A percentile compares a stretch with the other conserved stretches of the same genome.
phyloP scores from a whole-genome alignment of 2,888 invertebrate species.

The Drosophila paranaensis region DNA sequence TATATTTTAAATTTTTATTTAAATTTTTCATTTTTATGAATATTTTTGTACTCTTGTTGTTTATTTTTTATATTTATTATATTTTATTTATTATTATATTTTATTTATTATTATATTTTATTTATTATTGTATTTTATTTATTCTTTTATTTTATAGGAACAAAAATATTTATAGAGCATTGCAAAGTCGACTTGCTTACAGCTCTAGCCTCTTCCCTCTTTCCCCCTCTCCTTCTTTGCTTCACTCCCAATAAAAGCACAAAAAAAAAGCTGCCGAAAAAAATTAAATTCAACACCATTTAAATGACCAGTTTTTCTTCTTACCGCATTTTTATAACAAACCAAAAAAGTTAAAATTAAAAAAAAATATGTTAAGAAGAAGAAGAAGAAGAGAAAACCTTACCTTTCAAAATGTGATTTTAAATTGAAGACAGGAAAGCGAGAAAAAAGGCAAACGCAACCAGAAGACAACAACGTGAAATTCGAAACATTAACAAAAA shows the following conservation, averaged over 20 bases:
- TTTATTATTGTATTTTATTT: background rate
- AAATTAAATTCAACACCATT: slow-evolving; percentile 48
- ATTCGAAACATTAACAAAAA: slow-evolving; percentile 54
- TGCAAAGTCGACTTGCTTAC: slow-evolving; percentile 17
- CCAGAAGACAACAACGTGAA: slow-evolving; percentile 50
- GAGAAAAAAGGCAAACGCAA: slow-evolving; percentile 48
- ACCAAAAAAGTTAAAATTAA: slow-evolving; percentile 11
- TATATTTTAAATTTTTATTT: too few relatives aligned
- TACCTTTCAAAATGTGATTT: slow-evolving; percentile 55
- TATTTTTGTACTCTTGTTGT: too few relatives aligned
- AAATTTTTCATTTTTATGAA: too few relatives aligned
- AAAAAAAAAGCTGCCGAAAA: slow-evolving; percentile 16
- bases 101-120: too few relatives aligned
- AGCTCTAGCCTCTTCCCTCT: background rate
- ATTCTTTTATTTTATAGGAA: background rate
- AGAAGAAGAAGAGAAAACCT: slow-evolving; percentile 28
- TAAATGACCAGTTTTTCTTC: slow-evolving; percentile 54
- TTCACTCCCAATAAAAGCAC: background rate
- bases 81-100: background rate
- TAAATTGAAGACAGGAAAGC: slow-evolving; percentile 42
- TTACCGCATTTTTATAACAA: slow-evolving; percentile 37
- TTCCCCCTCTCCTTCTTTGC: background rate
- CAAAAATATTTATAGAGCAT: slow-evolving; percentile 20
- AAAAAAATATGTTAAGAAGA: slow-evolving; percentile 6
- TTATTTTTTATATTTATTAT: background rate